Conservation (phyloP, 2,888 invertebrate genomes). For the Cheilosia vulpina region DNA sequence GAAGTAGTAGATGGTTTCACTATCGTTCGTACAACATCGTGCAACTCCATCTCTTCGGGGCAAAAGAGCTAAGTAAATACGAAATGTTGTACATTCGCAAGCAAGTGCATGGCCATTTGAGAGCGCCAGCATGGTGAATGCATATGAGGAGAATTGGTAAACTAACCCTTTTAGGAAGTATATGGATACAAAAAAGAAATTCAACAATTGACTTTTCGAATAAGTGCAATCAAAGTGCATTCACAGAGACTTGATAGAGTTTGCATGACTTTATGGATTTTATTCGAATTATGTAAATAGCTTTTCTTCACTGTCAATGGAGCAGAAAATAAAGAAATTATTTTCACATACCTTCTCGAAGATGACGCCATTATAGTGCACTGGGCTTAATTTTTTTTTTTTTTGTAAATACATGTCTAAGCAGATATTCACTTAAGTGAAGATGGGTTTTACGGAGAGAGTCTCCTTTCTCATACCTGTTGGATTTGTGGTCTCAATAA, state of each 20-base stretch:
- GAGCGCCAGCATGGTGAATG: not conserved
- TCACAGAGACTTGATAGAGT: not conserved
- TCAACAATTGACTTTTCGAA: no score
- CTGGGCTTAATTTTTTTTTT: no score
- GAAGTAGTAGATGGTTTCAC: no score
- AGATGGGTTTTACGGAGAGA: no score
- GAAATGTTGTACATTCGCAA: not conserved
- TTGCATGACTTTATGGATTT: not conserved
- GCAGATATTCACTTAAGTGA: no score
- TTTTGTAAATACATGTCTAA: no score
- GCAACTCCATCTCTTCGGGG: not conserved
- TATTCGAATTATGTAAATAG: not conserved
- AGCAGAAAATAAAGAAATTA: not conserved
- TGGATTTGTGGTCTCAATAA: no score
- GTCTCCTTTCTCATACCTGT: no score
- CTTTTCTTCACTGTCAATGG: not conserved
- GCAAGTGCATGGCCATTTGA: conserved; percentile 2
- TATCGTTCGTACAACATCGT: not conserved
- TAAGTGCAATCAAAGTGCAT: not conserved
- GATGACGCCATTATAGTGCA: no score
- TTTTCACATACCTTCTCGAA: no score
- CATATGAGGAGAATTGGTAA: not conserved
- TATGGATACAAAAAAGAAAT: not conserved
- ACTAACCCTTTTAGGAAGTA: not conserved
- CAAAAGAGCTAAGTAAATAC: conserved; percentile 1